These are phyloP conservation scores for Chymomyza fuscimana DNA, from an alignment of 2,888 invertebrate species.

Conservation along the genomic window DNA sequence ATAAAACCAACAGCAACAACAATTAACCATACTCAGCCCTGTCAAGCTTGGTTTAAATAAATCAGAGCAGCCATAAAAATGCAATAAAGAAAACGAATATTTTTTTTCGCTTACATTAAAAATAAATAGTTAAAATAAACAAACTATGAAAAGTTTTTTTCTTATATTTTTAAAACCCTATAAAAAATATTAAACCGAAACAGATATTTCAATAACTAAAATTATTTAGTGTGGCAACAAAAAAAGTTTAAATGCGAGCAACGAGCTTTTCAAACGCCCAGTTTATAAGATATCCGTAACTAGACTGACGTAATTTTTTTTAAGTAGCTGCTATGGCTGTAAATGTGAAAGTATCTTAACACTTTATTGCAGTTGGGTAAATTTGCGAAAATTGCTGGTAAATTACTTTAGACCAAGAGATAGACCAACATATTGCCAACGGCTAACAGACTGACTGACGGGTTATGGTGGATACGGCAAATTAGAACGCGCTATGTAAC, in stretches of 20 bases:
- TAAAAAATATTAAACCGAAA: no score
- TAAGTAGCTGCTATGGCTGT: neutral
- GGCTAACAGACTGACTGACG: no score
- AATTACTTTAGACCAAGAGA: neutral
- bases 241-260: neutral
- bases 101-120: constrained; percentile 10
- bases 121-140: constrained; percentile 13
- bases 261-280: constrained; percentile 41
- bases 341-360: constrained; percentile 57
- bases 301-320: constrained; percentile 54
- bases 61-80: constrained; percentile 45
- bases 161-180: no score
- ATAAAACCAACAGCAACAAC: neutral
- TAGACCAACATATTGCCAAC: no score
- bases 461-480: no score
- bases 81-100: constrained; percentile 42
- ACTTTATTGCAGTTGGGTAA: constrained; percentile 54
- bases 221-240: constrained; percentile 47
- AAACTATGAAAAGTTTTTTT: neutral
- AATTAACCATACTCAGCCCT: constrained; percentile 29
- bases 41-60: constrained; percentile 33
- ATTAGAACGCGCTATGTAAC: no score
- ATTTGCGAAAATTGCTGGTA: constrained; percentile 57
- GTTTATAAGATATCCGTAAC: constrained; percentile 50
- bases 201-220: no score